A percentile compares a stretch with the other conserved stretches of the same genome.
Evolutionary conservation across 1,140 invertebrate genomes (phyloP).

Genomic region (Drosophila lowei): DNA sequence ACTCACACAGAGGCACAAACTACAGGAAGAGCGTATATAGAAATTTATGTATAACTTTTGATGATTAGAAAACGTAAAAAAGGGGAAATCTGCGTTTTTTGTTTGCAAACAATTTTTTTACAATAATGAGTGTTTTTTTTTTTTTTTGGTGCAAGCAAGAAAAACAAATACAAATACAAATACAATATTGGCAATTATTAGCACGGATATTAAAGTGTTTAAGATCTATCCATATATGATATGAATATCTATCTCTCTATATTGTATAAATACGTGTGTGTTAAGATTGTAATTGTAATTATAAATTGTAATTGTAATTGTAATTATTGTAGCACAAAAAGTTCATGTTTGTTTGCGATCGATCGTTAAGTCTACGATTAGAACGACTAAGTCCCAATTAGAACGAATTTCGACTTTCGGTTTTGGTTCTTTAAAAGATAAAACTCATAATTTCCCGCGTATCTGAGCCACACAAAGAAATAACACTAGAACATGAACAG

Average conservation of each 20-base stretch:
- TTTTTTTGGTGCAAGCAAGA: constrained; percentile 37
- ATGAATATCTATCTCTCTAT: too few relatives aligned
- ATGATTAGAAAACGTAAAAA: constrained; percentile 35
- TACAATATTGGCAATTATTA: constrained; percentile 55
- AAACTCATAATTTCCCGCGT: constrained; percentile 3
- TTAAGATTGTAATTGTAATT: too few relatives aligned
- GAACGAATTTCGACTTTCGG: too few relatives aligned
- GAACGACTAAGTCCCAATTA: too few relatives aligned
- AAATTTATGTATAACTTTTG: constrained; percentile 61
- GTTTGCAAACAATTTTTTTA: constrained; percentile 6
- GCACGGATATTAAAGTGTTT: constrained; percentile 75
- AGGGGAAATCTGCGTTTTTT: background rate
- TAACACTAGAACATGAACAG: too few relatives aligned
- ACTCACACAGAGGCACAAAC: constrained; percentile 54
- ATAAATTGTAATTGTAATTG: too few relatives aligned
- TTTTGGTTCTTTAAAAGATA: too few relatives aligned
- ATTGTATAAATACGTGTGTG: too few relatives aligned
- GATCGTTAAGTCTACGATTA: too few relatives aligned
- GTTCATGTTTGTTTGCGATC: too few relatives aligned
- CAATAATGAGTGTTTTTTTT: constrained; percentile 9
- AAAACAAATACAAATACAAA: constrained; percentile 14
- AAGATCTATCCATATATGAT: constrained; percentile 40
- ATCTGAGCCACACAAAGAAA: background rate
- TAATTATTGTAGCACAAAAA: too few relatives aligned
- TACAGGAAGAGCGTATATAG: constrained; percentile 57